Percentiles rank a stretch among this genome's conserved stretches.
Conservation (phyloP, 2,888 invertebrate species). For the Melieria crassipennis region DNA sequence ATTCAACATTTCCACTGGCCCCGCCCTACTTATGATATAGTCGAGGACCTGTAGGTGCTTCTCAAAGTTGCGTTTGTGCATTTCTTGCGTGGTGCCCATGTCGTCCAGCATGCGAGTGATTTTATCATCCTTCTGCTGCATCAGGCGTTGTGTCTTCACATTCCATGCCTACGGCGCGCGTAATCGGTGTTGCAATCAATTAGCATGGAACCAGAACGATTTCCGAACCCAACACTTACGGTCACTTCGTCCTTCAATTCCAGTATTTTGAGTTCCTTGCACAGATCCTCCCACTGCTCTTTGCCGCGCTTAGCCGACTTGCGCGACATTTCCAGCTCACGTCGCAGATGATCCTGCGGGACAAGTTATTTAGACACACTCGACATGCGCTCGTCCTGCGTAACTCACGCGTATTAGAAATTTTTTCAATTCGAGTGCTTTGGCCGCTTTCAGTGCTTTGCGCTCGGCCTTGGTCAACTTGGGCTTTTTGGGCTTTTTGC, state of each 20-base stretch:
- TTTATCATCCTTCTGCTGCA: slow-evolving; percentile 55
- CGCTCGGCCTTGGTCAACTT: slow-evolving; percentile 47
- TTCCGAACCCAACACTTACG: slow-evolving; percentile 5
- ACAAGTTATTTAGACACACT: not conserved
- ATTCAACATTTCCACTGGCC: not conserved
- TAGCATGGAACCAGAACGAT: too few relatives aligned
- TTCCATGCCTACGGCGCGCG: slow-evolving; percentile 46
- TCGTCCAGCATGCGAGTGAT: slow-evolving; percentile 51
- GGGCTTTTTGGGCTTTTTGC: slow-evolving; percentile 41
- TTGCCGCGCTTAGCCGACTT: slow-evolving; percentile 50
- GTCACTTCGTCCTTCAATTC: slow-evolving; percentile 55
- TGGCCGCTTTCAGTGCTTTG: slow-evolving; percentile 43
- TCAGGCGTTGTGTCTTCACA: slow-evolving; percentile 40
- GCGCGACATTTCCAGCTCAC: slow-evolving; percentile 55
- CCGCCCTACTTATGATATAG: slow-evolving; percentile 50
- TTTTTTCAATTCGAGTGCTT: slow-evolving; percentile 45
- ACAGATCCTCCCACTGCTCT: slow-evolving; percentile 55
- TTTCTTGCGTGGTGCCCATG: slow-evolving; percentile 53
- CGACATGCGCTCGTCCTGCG: not conserved
- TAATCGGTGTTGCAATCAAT: too few relatives aligned
- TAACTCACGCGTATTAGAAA: slow-evolving; percentile 50
- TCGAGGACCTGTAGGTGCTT: slow-evolving; percentile 54
- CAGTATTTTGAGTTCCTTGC: slow-evolving; percentile 51
- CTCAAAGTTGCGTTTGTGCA: slow-evolving; percentile 49
- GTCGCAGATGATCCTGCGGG: slow-evolving; percentile 51